Base-by-base conservation (phyloP, 2,113 vertebrate genomes). In the Phrynocephalus versicolor region DNA sequence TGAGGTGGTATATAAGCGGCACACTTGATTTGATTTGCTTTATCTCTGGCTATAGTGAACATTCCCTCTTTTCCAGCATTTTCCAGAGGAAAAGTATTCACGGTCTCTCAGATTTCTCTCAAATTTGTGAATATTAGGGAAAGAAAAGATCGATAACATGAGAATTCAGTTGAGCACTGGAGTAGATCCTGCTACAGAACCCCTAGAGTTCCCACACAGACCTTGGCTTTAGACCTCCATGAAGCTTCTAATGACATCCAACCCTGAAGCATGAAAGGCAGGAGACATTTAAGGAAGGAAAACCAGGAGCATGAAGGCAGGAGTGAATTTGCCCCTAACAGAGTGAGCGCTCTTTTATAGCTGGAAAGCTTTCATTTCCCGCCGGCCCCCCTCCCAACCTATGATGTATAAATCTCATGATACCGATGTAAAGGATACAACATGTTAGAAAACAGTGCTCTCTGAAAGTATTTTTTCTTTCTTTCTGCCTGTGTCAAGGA, bases 331-430 rank as follows among this genome's bases (percentile, higher is more conserved):
- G 70, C 41, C 81, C 57, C 57, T n/a, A 30, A 1, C 41, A n/a
- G 25, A 73, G 70, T 7, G 39, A 39, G 33, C 16, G 37, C 14
- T 58, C 67, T 62, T 62, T 70, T 62, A 62, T 62, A 64, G 27
- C 27, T 67, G 41, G n/a, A 37, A 81, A 85, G 88, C 62, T 71
- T 55, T 84, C 41, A 76, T 87, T 74, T 86, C 85, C 85, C 91
- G 55, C n/a, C n/a, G 60, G 15, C 55, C 39, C 62, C 41, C 51
- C 27, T 79, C 16, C 72, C 37, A 64, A 64, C 37, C 58, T 83
- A 57, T 74, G 57, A 74, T 64, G 37, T 62, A 74, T 15, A 45
- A 74, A 83, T 62, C 39, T 83, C 55, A 83, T 37, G 39, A 74
- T 74, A 62, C 35, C 27, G 25, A 37, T 58, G 37, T 64, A 83